Evolutionary conservation across 2,113 vertebrate genomes (phyloP), one percentile per base, ranked within the genome.

Genomic region (Tiliqua scincoides): DNA sequence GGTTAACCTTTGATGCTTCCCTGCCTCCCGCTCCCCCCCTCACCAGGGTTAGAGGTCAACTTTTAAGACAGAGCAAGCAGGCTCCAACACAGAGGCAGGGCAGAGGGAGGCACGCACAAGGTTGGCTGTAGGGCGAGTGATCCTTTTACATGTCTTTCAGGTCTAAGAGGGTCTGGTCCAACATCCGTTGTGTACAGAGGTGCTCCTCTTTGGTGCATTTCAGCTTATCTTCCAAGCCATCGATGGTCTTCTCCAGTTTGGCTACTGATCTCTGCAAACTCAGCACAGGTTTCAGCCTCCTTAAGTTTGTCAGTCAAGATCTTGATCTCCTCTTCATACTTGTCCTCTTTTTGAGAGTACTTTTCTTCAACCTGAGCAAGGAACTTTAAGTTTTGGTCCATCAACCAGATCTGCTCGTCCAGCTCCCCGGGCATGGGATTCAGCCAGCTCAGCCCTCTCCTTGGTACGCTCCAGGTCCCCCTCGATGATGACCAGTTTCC

Each of bases 261-360:
- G 97, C 96, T 85, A 98, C 97, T 0, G 97, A 95, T 59, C 98
- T 96, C 76, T 99, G 97, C 97, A 25, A 96, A 96, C 84, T 99
- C 98, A 0, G 98, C 98, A 37, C 98, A 96, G 72, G 96, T 98
- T 95, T 99, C 98, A 0, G 98, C 98, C 97, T 99, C 98, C 91
- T 98, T 98, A 82, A 99, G 98, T 94, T 98, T 99, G 91, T 96
- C 97, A 14, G 97, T 98, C 93, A 99, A 96, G 93, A 97, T 98
- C 96, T 97, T 98, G 89, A 99, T 99, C 93, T 98, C 98, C 77
- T 98, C 98, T 85, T 99, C 98, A 0, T 98, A 98, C 93, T 98
- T 97, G 93, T 99, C 98, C 93, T 99, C 98, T 93, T 99, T 98
- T 80, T 97, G 97, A 35, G 97, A 98, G 82, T 98, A 99, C 98